Conservation (phyloP, 2,888 invertebrate species). For the Rhyacophila evoluta region DNA sequence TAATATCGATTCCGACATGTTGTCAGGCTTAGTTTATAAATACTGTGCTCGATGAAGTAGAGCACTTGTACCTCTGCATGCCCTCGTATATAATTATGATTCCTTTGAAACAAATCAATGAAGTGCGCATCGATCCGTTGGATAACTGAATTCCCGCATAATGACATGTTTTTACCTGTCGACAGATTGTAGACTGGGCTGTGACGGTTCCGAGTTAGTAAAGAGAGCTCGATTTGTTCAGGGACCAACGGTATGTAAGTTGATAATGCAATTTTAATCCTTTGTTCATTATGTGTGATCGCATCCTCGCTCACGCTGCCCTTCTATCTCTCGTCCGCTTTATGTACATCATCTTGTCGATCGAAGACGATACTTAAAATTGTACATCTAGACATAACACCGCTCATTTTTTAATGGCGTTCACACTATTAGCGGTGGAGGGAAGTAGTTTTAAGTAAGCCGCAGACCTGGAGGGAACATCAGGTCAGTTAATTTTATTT, state of each 20-base stretch:
- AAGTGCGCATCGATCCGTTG: neutral
- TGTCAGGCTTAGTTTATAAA: neutral
- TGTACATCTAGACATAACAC: conserved; percentile 42
- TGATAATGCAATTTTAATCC: conserved; percentile 46
- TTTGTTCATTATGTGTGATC: conserved; percentile 43
- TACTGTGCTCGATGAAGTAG: neutral
- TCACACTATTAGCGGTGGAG: conserved; percentile 53
- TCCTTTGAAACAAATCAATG: neutral
- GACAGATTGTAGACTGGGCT: conserved; percentile 52
- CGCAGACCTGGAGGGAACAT: conserved; percentile 48
- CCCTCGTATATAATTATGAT: neutral
- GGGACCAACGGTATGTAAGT: conserved; percentile 50
- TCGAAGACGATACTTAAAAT: neutral
- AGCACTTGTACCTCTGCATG: conserved; percentile 20
- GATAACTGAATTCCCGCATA: conserved; percentile 28
- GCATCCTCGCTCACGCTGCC: conserved; percentile 10
- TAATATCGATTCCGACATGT: neutral
- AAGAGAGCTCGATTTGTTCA: conserved; percentile 43
- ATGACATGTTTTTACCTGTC: conserved; percentile 54
- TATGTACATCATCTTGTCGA: conserved; percentile 5
- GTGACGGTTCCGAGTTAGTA: conserved; percentile 47
- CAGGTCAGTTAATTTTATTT: conserved; percentile 54
- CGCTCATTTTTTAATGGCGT: conserved; percentile 38
- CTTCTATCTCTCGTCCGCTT: conserved; percentile 26
- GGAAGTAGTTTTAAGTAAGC: conserved; percentile 47